Evolutionary conservation across 2,113 vertebrate genomes (phyloP).

Genomic region (Ailurus styani): DNA sequence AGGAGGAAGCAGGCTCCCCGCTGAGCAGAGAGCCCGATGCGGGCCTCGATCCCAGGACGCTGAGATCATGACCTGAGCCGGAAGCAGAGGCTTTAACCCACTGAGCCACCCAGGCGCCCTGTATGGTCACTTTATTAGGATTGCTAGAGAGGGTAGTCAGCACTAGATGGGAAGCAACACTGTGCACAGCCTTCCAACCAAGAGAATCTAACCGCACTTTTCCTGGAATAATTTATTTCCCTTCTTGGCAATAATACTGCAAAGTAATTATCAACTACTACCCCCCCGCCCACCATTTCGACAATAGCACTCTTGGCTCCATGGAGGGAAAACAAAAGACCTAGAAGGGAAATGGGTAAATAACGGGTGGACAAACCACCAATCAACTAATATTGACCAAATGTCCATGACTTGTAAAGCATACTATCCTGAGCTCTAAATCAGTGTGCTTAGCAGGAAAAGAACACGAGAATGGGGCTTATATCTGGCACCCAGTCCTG

Average conservation of each 20-base stretch:
- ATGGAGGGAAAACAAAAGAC: neutral
- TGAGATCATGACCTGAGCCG: too few species aligned
- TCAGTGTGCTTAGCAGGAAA: neutral
- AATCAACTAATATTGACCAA: neutral
- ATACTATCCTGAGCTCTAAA: neutral
- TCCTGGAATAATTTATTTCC: constrained; percentile 13
- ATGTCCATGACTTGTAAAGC: neutral
- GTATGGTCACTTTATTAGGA: neutral
- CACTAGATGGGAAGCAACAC: neutral
- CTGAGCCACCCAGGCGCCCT: too few species aligned
- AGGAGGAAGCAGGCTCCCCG: too few species aligned
- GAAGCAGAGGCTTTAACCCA: too few species aligned
- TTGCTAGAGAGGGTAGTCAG: neutral
- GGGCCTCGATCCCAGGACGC: too few species aligned
- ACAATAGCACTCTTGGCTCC: neutral
- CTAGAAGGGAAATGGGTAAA: neutral
- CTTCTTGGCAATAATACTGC: neutral
- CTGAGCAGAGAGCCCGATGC: too few species aligned
- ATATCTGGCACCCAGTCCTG: neutral
- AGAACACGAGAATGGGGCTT: neutral
- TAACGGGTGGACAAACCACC: neutral
- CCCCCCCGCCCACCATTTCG: neutral
- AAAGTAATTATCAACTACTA: constrained; percentile 11
- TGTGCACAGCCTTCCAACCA: neutral
- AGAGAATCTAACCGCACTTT: neutral